These are phyloP conservation scores for Typhlichthys subterraneus DNA, from an alignment of 2,797 vertebrate species.

Conservation along the genomic window DNA sequence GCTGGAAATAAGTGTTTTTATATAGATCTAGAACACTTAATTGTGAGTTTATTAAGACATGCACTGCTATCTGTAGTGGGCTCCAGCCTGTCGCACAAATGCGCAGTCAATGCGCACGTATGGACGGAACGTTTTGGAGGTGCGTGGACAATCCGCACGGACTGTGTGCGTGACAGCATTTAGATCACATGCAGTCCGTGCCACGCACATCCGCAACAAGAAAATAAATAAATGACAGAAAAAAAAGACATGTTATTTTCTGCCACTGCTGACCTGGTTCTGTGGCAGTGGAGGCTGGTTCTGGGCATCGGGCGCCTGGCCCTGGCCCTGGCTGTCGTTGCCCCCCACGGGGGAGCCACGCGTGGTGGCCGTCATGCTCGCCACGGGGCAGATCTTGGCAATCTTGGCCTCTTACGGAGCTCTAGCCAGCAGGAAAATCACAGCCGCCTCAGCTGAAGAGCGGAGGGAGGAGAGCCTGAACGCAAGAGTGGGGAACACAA, in stretches of 20 bases:
- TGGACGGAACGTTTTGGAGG: no score
- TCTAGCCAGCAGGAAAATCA: slow-evolving; percentile 95
- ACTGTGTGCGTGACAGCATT: no score
- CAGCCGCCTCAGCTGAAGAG: slow-evolving; percentile 93
- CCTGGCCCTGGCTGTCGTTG: slow-evolving; percentile 96
- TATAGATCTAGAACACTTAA: no score
- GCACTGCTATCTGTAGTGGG: no score
- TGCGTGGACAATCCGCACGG: no score
- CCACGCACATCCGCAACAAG: no score
- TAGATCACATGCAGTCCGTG: no score
- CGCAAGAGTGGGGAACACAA: slow-evolving; percentile 92
- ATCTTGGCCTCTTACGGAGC: slow-evolving; percentile 99
- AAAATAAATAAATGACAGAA: neutral
- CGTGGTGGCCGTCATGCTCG: slow-evolving; percentile 99
- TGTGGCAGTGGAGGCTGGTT: slow-evolving; percentile 98
- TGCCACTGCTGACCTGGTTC: slow-evolving; percentile 88
- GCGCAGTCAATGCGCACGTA: no score
- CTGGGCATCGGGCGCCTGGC: slow-evolving; percentile 97
- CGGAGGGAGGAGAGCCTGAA: slow-evolving; percentile 93
- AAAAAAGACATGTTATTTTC: neutral
- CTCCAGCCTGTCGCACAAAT: no score
- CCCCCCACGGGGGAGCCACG: slow-evolving; percentile 99
- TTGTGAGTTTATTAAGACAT: no score
- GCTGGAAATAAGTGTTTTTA: no score
- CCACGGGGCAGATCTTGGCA: slow-evolving; percentile 99